Conservation (phyloP, 2,113 vertebrate genomes). For the Petaurus breviceps region DNA sequence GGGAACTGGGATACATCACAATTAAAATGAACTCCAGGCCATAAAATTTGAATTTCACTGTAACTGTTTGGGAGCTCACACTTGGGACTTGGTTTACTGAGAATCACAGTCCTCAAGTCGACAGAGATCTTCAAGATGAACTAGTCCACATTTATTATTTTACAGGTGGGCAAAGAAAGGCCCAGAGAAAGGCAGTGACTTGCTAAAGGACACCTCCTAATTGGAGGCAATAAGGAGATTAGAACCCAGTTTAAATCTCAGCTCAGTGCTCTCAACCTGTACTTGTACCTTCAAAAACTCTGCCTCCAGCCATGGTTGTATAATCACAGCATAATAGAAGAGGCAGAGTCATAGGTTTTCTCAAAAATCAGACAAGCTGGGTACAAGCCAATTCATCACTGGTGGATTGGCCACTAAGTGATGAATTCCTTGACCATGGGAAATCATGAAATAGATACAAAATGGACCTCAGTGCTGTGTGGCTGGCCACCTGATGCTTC, state of each 20-base stretch:
- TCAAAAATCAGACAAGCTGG: background rate
- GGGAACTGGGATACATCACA: background rate
- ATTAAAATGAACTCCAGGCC: background rate
- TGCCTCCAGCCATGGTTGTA: background rate
- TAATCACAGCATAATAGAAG: background rate
- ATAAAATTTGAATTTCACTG: background rate
- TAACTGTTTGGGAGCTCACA: background rate
- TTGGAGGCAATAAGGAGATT: background rate
- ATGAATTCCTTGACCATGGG: background rate
- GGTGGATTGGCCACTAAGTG: background rate
- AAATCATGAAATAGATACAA: background rate
- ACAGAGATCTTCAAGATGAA: background rate
- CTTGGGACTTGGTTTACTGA: background rate
- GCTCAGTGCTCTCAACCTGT: background rate
- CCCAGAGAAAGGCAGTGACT: background rate
- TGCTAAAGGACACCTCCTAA: background rate
- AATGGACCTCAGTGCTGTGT: background rate
- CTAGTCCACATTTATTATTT: background rate
- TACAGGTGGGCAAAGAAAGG: conserved; percentile 14
- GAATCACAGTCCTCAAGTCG: background rate
- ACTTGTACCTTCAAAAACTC: background rate
- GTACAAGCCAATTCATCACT: background rate
- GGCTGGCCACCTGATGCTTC: background rate
- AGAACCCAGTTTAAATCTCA: background rate
- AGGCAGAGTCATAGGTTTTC: background rate